Conservation (phyloP, 2,888 invertebrate species). For the Archaeoteleia sp. region DNA sequence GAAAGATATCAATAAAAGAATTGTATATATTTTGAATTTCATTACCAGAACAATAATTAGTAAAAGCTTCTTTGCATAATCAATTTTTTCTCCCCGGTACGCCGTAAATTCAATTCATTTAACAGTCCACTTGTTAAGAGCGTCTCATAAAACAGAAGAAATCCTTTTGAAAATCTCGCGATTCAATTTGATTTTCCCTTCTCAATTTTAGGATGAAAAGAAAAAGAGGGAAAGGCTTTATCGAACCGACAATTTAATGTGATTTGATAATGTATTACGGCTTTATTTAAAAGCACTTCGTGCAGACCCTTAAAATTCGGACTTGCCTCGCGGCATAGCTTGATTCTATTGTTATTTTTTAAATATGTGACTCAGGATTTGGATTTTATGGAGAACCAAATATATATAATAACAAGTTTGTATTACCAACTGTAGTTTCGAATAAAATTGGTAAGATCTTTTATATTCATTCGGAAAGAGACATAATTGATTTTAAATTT, state of each 20-base stretch:
- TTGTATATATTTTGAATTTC: too few relatives aligned
- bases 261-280: slow-evolving; percentile 21
- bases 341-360: slow-evolving; percentile 9
- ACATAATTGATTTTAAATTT: too few relatives aligned
- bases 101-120: slow-evolving; percentile 29
- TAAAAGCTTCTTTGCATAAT: slow-evolving; percentile 20
- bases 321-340: slow-evolving; percentile 10
- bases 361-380: slow-evolving; percentile 3
- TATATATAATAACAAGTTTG: not conserved
- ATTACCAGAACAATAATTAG: slow-evolving; percentile 10
- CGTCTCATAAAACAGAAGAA: slow-evolving; percentile 27
- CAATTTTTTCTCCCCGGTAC: slow-evolving; percentile 14
- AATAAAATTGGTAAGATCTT: too few relatives aligned
- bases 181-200: slow-evolving; percentile 30
- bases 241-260: slow-evolving; percentile 32
- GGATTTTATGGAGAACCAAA: slow-evolving; percentile 1
- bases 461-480: too few relatives aligned
- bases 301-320: slow-evolving; percentile 17
- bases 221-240: slow-evolving; percentile 15
- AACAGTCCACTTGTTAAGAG: slow-evolving; percentile 25
- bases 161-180: slow-evolving; percentile 34
- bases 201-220: slow-evolving; percentile 8
- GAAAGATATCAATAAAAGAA: too few relatives aligned
- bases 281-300: slow-evolving; percentile 23
- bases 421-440: slow-evolving; percentile 1